Evolutionary conservation across 2,888 invertebrate genomes (phyloP).

Genomic region (Polia nebulosa): DNA sequence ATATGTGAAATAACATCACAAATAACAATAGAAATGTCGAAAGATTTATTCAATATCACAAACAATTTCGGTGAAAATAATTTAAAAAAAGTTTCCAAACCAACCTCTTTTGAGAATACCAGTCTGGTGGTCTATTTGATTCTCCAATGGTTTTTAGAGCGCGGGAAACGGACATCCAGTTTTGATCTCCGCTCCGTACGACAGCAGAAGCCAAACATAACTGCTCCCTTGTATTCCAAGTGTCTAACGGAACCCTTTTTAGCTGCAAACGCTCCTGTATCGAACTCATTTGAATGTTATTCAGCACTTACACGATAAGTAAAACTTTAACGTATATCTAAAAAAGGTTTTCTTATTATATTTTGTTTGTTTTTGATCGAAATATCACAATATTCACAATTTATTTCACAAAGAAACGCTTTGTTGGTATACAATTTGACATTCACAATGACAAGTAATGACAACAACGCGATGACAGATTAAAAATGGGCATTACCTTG

Average conservation of each 20-base stretch:
- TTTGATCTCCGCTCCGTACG: conserved; percentile 96
- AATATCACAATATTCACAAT: conserved; percentile 33
- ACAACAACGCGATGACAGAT: conserved; percentile 15
- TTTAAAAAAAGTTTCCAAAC: too few species aligned
- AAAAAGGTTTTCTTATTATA: background rate
- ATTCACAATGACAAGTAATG: background rate
- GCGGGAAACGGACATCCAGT: conserved; percentile 97
- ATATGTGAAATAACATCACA: background rate
- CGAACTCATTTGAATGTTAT: conserved; percentile 81
- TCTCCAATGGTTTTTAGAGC: conserved; percentile 95
- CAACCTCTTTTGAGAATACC: conserved; percentile 95
- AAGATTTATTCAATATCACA: too few species aligned
- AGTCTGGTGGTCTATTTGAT: conserved; percentile 94
- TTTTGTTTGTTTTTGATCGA: conserved; percentile 12
- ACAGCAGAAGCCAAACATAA: conserved; percentile 97
- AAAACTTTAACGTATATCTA: background rate
- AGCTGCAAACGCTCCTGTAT: conserved; percentile 88
- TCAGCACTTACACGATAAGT: conserved; percentile 5
- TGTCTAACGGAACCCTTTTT: conserved; percentile 94
- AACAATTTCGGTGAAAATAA: conserved; percentile 10
- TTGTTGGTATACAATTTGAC: conserved; percentile 50
- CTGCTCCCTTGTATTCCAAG: conserved; percentile 96
- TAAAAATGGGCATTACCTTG: background rate
- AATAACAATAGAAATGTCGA: background rate
- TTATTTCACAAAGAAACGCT: background rate